Evolutionary conservation across 2,113 vertebrate genomes (phyloP), one percentile per base, ranked within the genome.

Genomic region (Peucedramus taeniatus): DNA sequence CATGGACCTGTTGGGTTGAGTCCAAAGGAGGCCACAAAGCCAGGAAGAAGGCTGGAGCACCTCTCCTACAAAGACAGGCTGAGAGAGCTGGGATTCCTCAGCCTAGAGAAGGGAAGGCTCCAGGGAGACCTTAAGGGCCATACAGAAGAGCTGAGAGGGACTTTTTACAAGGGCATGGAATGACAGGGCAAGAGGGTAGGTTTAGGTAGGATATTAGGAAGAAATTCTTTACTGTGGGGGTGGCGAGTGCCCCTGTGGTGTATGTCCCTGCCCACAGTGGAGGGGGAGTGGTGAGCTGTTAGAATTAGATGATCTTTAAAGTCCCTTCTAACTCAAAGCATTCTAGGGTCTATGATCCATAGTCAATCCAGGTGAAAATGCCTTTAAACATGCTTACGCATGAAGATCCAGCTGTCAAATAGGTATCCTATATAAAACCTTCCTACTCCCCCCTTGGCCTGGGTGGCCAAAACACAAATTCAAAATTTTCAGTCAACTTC

Each of bases 271-370:
- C 21, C 49, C 18, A 11, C 18, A 28, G 9, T 3, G 11, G 3
- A 5, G 16, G 13, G 3, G 6, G 15, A 11, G 2, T 6, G 22
- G 10, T 11, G 16, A 7, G 8, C 37, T 37, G 2, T 7, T 47
- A 2, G 9, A 83, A 75, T n/a, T 40, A 27, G 21, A 22, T 61
- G 20, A 13, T 42, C 54, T 54, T 68, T 40, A 47, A 82, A 30
- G 24, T 47, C 6, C 8, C 39, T 47, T 76, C 8, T 12, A 35
- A 13, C 21, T 54, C 30, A 61, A 76, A 76, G 3, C 30, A 69
- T 61, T 35, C 11, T 23, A 83, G 11, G 12, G 13, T 61, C 47
- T 21, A 15, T 39, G 28, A 30, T 26, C 15, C 51, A 6, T 6
- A 49, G 3, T 35, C 12, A 56, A 16, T 31, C 49, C 30, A 74